Base-by-base conservation (phyloP, 2,797 vertebrate species). In the Bradypus variegatus region DNA sequence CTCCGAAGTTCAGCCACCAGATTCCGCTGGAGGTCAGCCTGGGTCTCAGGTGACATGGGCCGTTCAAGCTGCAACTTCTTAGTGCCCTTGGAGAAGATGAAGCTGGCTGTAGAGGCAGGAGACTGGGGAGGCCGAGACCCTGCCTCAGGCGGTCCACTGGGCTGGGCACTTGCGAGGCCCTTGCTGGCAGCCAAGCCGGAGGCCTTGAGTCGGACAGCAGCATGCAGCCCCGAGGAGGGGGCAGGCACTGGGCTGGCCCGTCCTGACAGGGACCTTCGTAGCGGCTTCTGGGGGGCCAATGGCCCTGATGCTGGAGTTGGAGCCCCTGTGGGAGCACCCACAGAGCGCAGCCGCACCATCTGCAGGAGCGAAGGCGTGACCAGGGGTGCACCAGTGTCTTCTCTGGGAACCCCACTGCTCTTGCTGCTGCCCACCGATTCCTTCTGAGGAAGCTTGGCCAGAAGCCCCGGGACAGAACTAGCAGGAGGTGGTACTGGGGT, bases 331-430 rank as follows among this genome's bases (percentile, higher is more conserved):
- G 95, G 50, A 0, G 95, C 70, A 11, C 96, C 97, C 96, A 98
- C 97, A 0, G 99, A 98, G 95, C 98, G 98, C 77, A 99, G 97
- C 45, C 99, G 98, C 85, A 99, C 99, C 99, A 99, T 99, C 96
- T 99, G 99, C 96, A 99, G 98, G 93, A 99, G 97, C 0, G 99
- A 99, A 3, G 99, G 98, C 0, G 99, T 99, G 91, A 99, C 99
- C 4, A 99, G 98, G 76, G 99, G 99, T 91, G 98, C 97, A 94
- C 98, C 98, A 5, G 98, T 98, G 1, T 99, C 99, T 94, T 99
- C 99, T 97, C 98, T 98, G 81, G 98, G 97, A 93, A 93, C 95
- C 0, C 98, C 96, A n/a, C 93, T 70, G 83, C 97, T 97, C 97
- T 98, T 99, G 96, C 97, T 97, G 41, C 97, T 96, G 0, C 95